phyloP scores from a whole-genome alignment of 1,140 invertebrate genomes.

The Paralvinella palmiformis region DNA sequence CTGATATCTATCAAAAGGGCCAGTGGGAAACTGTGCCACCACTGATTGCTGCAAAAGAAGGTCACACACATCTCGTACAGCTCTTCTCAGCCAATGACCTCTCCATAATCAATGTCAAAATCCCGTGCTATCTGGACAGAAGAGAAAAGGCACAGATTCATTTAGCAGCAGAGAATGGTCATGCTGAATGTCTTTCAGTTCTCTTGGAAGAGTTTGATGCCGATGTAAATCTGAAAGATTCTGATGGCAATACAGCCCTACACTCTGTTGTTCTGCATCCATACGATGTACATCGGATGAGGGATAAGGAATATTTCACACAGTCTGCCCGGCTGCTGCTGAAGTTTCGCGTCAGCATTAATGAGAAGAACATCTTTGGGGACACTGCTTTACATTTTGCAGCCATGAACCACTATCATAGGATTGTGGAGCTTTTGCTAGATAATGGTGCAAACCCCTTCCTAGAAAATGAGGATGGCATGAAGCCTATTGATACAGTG shows the following conservation, averaged over 20 bases:
- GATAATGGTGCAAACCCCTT: conserved; percentile 20
- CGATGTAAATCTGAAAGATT: conserved; percentile 19
- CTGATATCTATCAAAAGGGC: conserved; percentile 20
- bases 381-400: conserved; percentile 20
- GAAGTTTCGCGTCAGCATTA: conserved; percentile 14
- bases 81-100: background rate
- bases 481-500: conserved; percentile 21
- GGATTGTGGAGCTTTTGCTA: conserved; percentile 18
- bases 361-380: conserved; percentile 19
- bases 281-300: conserved; percentile 17
- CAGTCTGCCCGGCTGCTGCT: conserved; percentile 16
- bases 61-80: conserved; percentile 21
- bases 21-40: conserved; percentile 13
- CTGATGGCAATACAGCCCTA: conserved; percentile 19
- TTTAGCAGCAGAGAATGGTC: conserved; percentile 17
- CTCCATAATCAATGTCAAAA: conserved; percentile 20
- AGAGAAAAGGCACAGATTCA: conserved; percentile 19
- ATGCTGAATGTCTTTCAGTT: conserved; percentile 15
- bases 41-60: conserved; percentile 21
- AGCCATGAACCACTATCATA: conserved; percentile 15
- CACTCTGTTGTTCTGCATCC: conserved; percentile 18
- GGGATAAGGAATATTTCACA: conserved; percentile 20
- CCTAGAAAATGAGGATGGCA: conserved; percentile 13
- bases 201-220: conserved; percentile 16
- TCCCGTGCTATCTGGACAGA: conserved; percentile 19